Conservation (phyloP, 2,888 invertebrate species). For the Andricus curvator region DNA sequence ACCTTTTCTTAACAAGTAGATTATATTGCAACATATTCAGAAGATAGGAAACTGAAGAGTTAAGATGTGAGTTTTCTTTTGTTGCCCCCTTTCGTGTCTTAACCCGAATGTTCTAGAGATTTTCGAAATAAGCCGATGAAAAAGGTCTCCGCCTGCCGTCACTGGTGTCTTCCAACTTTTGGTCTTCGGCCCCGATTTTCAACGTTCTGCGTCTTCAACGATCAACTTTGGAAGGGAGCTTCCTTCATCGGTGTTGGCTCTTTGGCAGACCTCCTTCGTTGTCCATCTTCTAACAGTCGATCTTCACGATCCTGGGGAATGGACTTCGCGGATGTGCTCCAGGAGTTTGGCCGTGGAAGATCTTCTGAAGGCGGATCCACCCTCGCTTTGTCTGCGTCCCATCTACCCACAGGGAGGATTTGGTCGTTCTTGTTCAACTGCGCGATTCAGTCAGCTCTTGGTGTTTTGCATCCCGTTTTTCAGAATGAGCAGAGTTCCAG, state of each 20-base stretch:
- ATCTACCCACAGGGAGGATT: background rate
- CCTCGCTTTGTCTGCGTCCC: constrained; percentile 22
- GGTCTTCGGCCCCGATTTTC: constrained; percentile 3
- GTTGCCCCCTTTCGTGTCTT: background rate
- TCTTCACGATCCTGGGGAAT: constrained; percentile 53
- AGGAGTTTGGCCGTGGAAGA: constrained; percentile 44
- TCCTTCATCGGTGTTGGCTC: constrained; percentile 47
- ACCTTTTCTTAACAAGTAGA: background rate
- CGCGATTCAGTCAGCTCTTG: background rate
- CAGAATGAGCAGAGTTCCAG: constrained; percentile 66
- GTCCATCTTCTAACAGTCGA: constrained; percentile 47
- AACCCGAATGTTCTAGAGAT: constrained; percentile 29
- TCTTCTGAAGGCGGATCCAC: constrained; percentile 48
- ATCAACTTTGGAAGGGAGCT: constrained; percentile 44
- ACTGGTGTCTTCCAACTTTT: background rate
- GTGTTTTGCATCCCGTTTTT: constrained; percentile 23
- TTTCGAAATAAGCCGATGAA: constrained; percentile 35
- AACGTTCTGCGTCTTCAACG: constrained; percentile 30
- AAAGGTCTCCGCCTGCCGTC: constrained; percentile 9
- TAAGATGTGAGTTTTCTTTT: constrained; percentile 5
- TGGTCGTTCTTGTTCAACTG: background rate
- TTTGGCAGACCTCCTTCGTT: constrained; percentile 39
- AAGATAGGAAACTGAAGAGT: constrained; percentile 37
- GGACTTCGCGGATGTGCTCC: constrained; percentile 47
- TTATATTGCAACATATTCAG: background rate